phyloP scores from a whole-genome alignment of 1,140 invertebrate genomes.

The Notospermus geniculatus region DNA sequence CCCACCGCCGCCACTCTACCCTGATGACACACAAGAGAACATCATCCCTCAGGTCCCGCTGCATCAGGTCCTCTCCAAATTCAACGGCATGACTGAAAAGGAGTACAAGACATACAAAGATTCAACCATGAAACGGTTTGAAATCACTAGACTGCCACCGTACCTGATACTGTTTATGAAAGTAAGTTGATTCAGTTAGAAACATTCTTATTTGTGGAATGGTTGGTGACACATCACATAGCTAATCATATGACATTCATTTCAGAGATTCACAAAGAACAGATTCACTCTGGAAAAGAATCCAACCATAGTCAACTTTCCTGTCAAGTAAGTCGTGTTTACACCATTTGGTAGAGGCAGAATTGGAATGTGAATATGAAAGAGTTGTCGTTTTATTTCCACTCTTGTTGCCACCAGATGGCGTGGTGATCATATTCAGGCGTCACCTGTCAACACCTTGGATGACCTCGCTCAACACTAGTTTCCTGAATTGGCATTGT shows the following conservation, averaged over 20 bases:
- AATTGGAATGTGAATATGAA: too few species aligned
- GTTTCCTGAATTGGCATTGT: too few species aligned
- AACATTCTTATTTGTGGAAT: not conserved
- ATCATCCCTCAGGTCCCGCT: slow-evolving; percentile 98
- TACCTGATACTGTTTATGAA: slow-evolving; percentile 97
- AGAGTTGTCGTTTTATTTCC: too few species aligned
- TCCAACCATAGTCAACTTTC: slow-evolving; percentile 99
- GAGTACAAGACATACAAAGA: slow-evolving; percentile 99
- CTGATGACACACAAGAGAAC: slow-evolving; percentile 95
- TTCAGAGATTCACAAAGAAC: slow-evolving; percentile 93
- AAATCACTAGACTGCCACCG: slow-evolving; percentile 91
- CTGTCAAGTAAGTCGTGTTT: slow-evolving; percentile 82
- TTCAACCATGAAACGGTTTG: slow-evolving; percentile 95
- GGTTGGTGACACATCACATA: too few species aligned
- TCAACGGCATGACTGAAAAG: slow-evolving; percentile 92
- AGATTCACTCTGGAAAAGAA: slow-evolving; percentile 99
- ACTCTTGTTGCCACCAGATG: too few species aligned
- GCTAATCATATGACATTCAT: too few species aligned
- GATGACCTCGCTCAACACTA: not conserved
- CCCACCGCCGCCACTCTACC: slow-evolving; percentile 92
- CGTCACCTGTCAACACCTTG: not conserved
- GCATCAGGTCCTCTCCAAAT: slow-evolving; percentile 89
- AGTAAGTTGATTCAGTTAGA: slow-evolving; percentile 50
- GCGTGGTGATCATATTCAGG: not conserved
- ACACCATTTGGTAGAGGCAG: too few species aligned